These are phyloP conservation scores for Hoplostethus mediterraneus DNA, from an alignment of 2,797 vertebrate species.

Conservation along the genomic window DNA sequence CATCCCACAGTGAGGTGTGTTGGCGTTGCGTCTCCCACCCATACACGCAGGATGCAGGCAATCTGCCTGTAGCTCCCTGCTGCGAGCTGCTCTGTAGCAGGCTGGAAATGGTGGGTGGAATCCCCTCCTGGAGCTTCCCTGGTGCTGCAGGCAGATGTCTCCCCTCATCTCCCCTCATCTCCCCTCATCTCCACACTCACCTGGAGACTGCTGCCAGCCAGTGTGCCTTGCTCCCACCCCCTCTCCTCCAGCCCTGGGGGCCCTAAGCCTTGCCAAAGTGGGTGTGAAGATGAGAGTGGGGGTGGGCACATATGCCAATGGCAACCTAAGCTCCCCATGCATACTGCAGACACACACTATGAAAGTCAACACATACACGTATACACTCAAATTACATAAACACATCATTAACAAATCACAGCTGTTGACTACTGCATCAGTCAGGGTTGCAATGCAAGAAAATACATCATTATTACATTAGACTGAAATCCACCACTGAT, in stretches of 20 bases:
- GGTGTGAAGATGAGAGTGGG: conserved; percentile 40
- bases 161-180: conserved; percentile 67
- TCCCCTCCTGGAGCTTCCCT: conserved; percentile 74
- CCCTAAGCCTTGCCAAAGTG: conserved; percentile 53
- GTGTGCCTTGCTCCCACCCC: conserved; percentile 31
- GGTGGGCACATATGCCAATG: conserved; percentile 42
- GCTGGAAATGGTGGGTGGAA: conserved; percentile 75
- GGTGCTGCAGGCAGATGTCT: conserved; percentile 77
- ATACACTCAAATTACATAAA: conserved; percentile 20
- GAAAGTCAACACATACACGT: conserved; percentile 18
- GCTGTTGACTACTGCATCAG: conserved; percentile 26
- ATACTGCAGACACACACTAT: conserved; percentile 23
- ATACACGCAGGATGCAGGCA: conserved; percentile 45
- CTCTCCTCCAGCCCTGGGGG: conserved; percentile 48
- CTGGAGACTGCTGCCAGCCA: conserved; percentile 67
- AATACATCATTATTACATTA: conserved; percentile 14
- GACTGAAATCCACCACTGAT: conserved; percentile 38
- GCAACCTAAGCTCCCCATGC: conserved; percentile 30
- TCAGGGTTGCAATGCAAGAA: conserved; percentile 38
- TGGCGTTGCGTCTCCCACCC: conserved; percentile 57
- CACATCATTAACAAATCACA: conserved; percentile 44
- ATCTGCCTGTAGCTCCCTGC: conserved; percentile 63
- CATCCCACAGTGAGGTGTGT: conserved; percentile 50
- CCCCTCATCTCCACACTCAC: conserved; percentile 50
- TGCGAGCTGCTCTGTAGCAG: conserved; percentile 62